phyloP scores from a whole-genome alignment of 2,113 vertebrate species.

The Rousettus leschenaultii region DNA sequence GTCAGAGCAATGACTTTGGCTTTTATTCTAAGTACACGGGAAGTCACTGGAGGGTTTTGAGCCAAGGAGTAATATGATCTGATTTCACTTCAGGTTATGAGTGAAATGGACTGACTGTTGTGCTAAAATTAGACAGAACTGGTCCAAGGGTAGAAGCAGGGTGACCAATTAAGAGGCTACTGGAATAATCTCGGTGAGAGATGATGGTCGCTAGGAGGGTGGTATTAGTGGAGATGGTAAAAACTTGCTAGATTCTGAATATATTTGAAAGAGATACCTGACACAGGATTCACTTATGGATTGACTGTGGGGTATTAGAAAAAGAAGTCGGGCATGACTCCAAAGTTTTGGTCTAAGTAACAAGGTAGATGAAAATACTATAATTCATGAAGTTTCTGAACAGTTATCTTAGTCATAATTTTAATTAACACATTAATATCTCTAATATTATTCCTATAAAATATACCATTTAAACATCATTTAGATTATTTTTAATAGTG shows the following conservation, averaged over 20 bases:
- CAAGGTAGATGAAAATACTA: neutral
- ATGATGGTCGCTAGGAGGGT: neutral
- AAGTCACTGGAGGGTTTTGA: neutral
- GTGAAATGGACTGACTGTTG: neutral
- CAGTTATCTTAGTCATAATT: neutral
- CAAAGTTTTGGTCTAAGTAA: neutral
- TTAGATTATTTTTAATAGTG: neutral
- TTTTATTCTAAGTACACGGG: neutral
- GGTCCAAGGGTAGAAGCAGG: neutral
- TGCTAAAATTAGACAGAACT: neutral
- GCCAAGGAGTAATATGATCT: neutral
- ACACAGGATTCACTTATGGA: neutral
- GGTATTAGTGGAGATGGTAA: neutral
- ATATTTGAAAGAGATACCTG: neutral
- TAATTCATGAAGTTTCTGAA: constrained; percentile 18
- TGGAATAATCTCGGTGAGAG: neutral
- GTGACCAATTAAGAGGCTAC: neutral
- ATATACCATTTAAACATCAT: neutral
- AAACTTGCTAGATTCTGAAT: neutral
- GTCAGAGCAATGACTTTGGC: neutral
- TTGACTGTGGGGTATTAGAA: neutral
- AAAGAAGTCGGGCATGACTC: neutral
- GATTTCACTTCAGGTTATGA: neutral
- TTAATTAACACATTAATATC: neutral
- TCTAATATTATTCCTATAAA: constrained; percentile 2